Base-by-base conservation (phyloP, 2,888 invertebrate genomes). In the Phyllotreta cruciferae region DNA sequence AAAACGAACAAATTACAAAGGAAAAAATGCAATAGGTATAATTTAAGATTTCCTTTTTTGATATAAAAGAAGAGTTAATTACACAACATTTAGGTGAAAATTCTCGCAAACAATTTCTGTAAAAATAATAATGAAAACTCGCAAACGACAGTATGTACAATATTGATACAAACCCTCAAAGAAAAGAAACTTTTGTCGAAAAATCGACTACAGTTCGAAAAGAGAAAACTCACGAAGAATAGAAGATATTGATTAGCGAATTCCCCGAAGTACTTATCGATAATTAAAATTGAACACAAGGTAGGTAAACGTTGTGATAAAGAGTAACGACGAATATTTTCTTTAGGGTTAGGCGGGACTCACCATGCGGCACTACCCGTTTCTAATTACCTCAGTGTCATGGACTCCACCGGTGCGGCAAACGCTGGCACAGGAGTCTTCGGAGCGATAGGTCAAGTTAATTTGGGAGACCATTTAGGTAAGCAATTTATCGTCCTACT, bases 371-470 rank as follows among this genome's bases (percentile, higher is more conserved):
- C 78, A 74, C 13, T 83, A 75, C 75, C 83, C 69, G 79, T 78
- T 54, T 81, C 83, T 69, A 83, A 83, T 67, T 85, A 85, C 71
- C 79, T 85, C 63, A 83, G 84, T 63, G 82, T 84, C 64, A 84
- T 85, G 81, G 85, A 85, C 67, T 83, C 81, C 80, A 75, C 83
- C 60, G 76, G 78, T 47, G 79, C 82, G 56, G 75, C 78, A 44
- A 82, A 82, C 62, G 74, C 78, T 39, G 81, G 82, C 62, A 79
- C 84, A 24, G 83, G 82, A 66, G 90, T 93, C 56, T 95, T 94
- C 83, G 94, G 94, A 62, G 91, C 94, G 64, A 92, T 94, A 71
- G 93, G 93, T 38, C 92, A 89, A 82, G 88, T 90, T 74, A 87
- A 87, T 79, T 83, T 90, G 73, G 85, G 85, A 71, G 79, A 82